phyloP scores from a whole-genome alignment of 2,113 vertebrate genomes.

The Gorsachius goisagi region DNA sequence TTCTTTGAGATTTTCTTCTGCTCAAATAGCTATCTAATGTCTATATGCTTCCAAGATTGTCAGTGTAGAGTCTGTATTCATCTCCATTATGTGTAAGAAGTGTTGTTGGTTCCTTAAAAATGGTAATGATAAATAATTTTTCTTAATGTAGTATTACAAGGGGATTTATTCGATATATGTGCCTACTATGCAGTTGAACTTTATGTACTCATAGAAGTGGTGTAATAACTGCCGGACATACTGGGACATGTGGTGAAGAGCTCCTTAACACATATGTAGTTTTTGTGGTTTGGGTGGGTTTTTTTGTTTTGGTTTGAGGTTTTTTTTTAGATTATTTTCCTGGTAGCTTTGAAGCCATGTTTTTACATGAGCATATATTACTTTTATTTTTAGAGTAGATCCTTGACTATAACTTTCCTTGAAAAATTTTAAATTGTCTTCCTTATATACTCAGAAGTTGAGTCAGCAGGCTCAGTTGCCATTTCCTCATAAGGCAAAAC shows the following conservation, averaged over 20 bases:
- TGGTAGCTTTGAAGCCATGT: neutral
- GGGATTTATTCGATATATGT: neutral
- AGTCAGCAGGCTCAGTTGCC: neutral
- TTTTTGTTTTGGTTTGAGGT: neutral
- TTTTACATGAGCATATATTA: neutral
- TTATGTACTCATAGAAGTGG: neutral
- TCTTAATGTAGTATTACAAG: neutral
- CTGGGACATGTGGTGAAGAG: neutral
- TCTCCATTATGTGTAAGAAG: neutral
- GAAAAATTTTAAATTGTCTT: neutral
- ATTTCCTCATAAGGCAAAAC: neutral
- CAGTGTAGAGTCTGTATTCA: neutral
- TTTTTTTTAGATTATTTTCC: neutral
- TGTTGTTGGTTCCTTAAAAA: neutral
- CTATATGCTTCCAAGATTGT: neutral
- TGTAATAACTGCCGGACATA: neutral
- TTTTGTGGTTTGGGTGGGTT: neutral
- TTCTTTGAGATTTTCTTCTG: neutral
- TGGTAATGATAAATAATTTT: neutral
- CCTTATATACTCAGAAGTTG: neutral
- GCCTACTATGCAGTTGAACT: neutral
- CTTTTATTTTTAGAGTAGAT: neutral
- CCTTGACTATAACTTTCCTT: neutral
- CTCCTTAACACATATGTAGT: neutral
- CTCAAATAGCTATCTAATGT: neutral